Percentiles rank a stretch among this genome's conserved stretches.
These are phyloP conservation scores for Phengaris arion DNA, from an alignment of 2,888 invertebrate species.

Conservation along the genomic window DNA sequence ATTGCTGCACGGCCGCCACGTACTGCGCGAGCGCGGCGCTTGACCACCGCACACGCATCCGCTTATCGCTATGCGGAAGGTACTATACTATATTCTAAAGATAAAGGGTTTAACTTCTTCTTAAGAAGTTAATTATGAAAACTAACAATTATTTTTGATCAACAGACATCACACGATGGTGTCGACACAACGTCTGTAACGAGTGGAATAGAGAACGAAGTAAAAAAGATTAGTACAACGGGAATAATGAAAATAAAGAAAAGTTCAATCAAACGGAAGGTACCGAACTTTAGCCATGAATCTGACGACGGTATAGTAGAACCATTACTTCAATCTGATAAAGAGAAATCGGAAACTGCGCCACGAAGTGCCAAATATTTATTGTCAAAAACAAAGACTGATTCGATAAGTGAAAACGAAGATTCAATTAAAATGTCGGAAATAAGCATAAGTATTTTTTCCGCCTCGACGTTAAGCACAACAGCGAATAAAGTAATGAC, in stretches of 20 bases:
- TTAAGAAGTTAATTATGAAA: no score
- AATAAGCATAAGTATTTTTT: constrained; percentile 30
- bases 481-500: constrained; percentile 40
- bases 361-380: constrained; percentile 68
- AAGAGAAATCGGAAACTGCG: constrained; percentile 50
- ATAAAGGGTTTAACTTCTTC: no score
- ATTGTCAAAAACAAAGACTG: constrained; percentile 65
- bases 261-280: constrained; percentile 65
- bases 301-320: constrained; percentile 68
- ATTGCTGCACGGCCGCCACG: constrained; percentile 73
- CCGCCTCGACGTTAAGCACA: constrained; percentile 40
- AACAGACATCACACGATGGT: constrained; percentile 69
- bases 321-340: constrained; percentile 65
- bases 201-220: constrained; percentile 67
- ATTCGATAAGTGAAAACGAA: constrained; percentile 49
- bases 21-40: constrained; percentile 78
- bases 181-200: constrained; percentile 64
- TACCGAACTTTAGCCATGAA: constrained; percentile 61
- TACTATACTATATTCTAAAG: constrained; percentile 35
- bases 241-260: constrained; percentile 71
- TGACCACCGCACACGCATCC: constrained; percentile 72
- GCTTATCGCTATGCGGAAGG: constrained; percentile 70
- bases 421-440: constrained; percentile 34
- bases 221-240: constrained; percentile 59
- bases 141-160: constrained; percentile 11